Evolutionary conservation across 2,797 vertebrate species (phyloP).

Genomic region (Sebastes taczanowskii): DNA sequence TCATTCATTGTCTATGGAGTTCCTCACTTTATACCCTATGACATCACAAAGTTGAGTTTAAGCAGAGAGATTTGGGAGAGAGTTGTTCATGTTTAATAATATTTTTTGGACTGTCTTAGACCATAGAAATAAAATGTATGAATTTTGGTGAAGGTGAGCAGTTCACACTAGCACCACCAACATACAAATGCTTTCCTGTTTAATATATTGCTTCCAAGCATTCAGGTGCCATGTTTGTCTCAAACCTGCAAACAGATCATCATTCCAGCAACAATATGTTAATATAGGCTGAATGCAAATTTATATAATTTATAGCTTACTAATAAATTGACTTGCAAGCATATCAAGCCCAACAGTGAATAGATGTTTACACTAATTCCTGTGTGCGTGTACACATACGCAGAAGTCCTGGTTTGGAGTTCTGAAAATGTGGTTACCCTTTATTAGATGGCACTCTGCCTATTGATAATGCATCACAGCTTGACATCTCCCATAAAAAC

Average conservation of each 20-base stretch:
- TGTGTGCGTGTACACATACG: slow-evolving; percentile 25
- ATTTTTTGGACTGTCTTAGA: too few relatives aligned
- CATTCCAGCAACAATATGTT: neutral
- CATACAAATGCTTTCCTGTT: neutral
- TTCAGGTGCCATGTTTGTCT: slow-evolving; percentile 1
- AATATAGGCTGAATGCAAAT: slow-evolving; percentile 25
- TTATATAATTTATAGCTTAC: slow-evolving; percentile 10
- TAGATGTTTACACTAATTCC: slow-evolving; percentile 63
- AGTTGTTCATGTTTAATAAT: too few relatives aligned
- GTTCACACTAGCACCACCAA: neutral
- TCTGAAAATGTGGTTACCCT: slow-evolving; percentile 72
- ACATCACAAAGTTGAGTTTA: too few relatives aligned
- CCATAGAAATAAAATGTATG: too few relatives aligned
- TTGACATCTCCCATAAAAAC: slow-evolving; percentile 79
- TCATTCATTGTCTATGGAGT: too few relatives aligned
- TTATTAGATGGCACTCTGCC: slow-evolving; percentile 79
- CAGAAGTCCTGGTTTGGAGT: slow-evolving; percentile 57
- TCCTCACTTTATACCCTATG: too few relatives aligned
- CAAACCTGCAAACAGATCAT: neutral
- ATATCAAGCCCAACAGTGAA: slow-evolving; percentile 44
- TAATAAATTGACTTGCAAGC: slow-evolving; percentile 42
- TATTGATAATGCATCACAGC: slow-evolving; percentile 81
- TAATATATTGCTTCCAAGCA: neutral
- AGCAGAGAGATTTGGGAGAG: too few relatives aligned
- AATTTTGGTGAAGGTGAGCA: neutral